Base-by-base conservation (phyloP, 2,888 invertebrate genomes). In the Romanomermis culicivorax region DNA sequence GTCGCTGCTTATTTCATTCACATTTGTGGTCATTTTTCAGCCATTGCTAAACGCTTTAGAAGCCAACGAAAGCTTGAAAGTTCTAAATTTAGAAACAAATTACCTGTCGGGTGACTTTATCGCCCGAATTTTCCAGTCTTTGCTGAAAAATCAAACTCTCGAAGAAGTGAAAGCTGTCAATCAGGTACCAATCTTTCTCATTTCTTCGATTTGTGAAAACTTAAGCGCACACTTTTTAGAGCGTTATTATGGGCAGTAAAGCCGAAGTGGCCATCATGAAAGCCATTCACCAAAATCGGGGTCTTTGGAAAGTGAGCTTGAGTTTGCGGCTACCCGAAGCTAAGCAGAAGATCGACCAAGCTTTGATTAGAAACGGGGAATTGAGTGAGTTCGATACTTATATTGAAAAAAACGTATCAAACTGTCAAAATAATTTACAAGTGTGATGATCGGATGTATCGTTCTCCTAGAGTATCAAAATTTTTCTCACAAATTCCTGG, bases 141-240 rank as follows among this genome's bases (percentile, higher is more conserved):
- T 93, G 68, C 79, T 89, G 60, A 79, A 80, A 65, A 83, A 85
- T 64, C 82, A 83, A 71, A 79, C 80, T 58, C 79, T 93, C 49
- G 85, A 87, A 74, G 93, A 95, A 76, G 85, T 95, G 73, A 79
- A 93, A 70, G 88, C 88, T 61, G 83, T 89, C 59, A 97, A 97
- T 75, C 95, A 97, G 83, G 89, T 88, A 72, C 36, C 36, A 17
- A 36, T 36, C 7, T 36, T 36, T 36, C 17, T 36, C 36, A 36
- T n/a, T n/a, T n/a, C n/a, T n/a, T n/a, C n/a, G n/a, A n/a, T n/a
- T n/a, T n/a, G n/a, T n/a, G n/a, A n/a, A n/a, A n/a, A n/a, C n/a
- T n/a, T 36, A 11, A 7, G 17, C 17, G 7, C 17, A 36, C 17
- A 11, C 11, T 17, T 36, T 49, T 48, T 25, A 53, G 53, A 29